Base-by-base conservation (phyloP, 1,140 invertebrate species). In the Heliconius melpomene region DNA sequence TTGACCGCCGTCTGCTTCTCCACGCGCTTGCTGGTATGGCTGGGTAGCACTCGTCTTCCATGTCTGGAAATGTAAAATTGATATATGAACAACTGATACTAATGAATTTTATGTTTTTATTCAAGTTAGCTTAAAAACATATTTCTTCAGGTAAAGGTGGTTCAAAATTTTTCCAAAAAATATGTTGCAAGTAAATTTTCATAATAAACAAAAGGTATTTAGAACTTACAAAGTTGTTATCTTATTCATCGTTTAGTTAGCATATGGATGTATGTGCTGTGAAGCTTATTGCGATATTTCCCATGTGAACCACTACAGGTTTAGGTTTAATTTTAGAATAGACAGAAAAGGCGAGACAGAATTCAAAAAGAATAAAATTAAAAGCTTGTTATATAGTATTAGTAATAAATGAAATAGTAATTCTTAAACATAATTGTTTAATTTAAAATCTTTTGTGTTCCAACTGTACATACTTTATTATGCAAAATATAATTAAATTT, bases 31-130 rank as follows among this genome's bases (percentile, higher is more conserved):
- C 96, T 66, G 97, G 96, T 84, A 97, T 97, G 18, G 96, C 95
- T 50, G 97, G 96, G 89, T 97, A 97, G 90, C 97, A 97, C 88
- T 98, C 97, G 79, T 97, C 97, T 89, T 98, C 97, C 96, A 98
- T 97, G 86, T 98, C 97, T 97, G 94, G 40, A 95, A 79, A 66
- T 74, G 95, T 36, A 13, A 29, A 66, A 76, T 32, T 72, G 36
- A 32, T 23, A 54, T n/a, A 1, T 52, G n/a, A 23, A 29, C 20
- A 76, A 77, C 23, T 66, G n/a, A n/a, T 57, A 23, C 18, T 20
- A 54, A 54, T 54, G 13, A 54, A 20, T 20, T 20, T 54, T 2
- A 20, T 20, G 16, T 54, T 54, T 54, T 20, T 40, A 40, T 52
- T 6, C 50, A 6, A 52, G 16, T 52, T 52, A 18, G 50, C 3